Conservation (phyloP, 2,113 vertebrate species). For the Notiomystis cincta region DNA sequence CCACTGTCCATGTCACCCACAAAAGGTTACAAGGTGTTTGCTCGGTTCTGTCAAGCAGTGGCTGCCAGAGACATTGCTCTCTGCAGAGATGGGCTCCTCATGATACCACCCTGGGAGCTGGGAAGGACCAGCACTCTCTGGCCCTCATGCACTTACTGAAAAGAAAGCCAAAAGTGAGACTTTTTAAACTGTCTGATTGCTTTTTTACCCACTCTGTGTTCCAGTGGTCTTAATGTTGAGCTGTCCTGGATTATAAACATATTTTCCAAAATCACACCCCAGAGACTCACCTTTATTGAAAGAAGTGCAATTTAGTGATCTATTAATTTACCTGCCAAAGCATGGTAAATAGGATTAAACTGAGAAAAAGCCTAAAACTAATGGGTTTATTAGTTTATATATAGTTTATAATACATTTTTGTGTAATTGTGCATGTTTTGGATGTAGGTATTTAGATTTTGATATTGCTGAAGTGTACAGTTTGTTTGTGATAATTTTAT, state of each 20-base stretch:
- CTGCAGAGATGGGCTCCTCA: background rate
- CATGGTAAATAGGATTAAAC: background rate
- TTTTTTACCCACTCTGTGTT: background rate
- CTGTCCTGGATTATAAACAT: background rate
- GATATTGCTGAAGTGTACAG: background rate
- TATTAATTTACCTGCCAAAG: background rate
- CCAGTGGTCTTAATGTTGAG: background rate
- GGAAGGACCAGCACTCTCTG: background rate
- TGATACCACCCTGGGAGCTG: background rate
- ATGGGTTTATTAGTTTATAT: background rate
- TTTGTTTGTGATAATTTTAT: background rate
- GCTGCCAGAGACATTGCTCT: background rate
- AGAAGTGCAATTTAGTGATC: background rate
- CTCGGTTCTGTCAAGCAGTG: rapidly evolving
- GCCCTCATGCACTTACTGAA: background rate
- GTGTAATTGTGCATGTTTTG: background rate
- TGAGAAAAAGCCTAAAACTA: background rate
- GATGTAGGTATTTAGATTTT: background rate
- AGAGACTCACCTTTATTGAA: background rate
- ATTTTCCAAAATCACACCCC: background rate
- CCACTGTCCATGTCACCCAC: background rate
- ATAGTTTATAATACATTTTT: background rate
- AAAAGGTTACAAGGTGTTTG: background rate
- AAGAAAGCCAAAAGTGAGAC: background rate
- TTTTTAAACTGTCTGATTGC: background rate